A percentile compares a stretch with the other conserved stretches of the same genome.
phyloP scores from a whole-genome alignment of 2,113 vertebrate species.

The Protobothrops mucrosquamatus region DNA sequence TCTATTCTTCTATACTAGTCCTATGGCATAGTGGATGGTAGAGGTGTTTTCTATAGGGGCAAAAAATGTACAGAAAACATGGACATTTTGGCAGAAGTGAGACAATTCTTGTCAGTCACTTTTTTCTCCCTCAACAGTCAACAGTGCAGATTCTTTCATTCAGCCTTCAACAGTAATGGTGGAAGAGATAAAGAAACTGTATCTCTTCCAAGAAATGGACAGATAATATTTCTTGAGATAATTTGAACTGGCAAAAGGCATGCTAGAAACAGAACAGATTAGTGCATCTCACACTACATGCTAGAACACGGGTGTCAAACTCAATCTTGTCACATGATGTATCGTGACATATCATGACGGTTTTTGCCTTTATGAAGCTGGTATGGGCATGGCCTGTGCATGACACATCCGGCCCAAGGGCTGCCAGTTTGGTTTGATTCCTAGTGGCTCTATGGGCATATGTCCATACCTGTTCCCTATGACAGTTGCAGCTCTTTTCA shows the following conservation, averaged over 20 bases:
- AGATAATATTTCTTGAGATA: no score
- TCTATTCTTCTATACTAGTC: not conserved
- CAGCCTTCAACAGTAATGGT: not conserved
- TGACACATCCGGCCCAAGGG: no score
- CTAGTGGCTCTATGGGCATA: not conserved
- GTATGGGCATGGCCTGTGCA: no score
- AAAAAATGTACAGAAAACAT: not conserved
- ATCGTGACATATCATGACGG: no score
- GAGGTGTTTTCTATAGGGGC: not conserved
- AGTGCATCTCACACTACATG: no score
- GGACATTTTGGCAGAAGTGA: not conserved
- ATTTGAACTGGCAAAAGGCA: no score
- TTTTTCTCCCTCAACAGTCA: not conserved
- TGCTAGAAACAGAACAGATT: no score
- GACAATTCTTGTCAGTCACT: not conserved
- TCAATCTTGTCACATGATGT: no score
- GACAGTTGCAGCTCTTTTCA: not conserved
- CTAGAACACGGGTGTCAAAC: no score
- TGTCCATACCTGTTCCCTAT: not conserved
- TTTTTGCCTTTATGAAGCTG: no score
- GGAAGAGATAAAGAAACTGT: not conserved
- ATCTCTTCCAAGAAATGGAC: not conserved
- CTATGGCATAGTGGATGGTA: not conserved
- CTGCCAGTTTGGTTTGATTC: no score
- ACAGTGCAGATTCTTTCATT: not conserved